A percentile compares a stretch with the other conserved stretches of the same genome.
Conservation (phyloP, 2,797 vertebrate species). For the Carduelis carduelis region DNA sequence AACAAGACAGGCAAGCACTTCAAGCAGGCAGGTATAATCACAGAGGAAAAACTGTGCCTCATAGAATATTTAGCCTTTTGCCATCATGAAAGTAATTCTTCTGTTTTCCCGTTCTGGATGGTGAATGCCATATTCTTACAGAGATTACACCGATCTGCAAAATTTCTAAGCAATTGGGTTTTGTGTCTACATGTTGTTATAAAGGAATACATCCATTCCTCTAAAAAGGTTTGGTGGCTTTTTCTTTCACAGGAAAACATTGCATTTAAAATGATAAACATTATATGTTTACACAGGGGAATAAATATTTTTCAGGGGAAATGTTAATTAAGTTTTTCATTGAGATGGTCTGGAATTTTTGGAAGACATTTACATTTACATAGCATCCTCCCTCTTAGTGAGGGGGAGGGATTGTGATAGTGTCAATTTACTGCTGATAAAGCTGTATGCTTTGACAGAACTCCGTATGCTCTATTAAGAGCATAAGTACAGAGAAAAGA, state of each 20-base stretch:
- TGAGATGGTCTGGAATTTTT: background rate
- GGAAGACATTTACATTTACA: background rate
- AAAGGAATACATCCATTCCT: background rate
- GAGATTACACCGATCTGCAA: background rate
- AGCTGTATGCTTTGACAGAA: background rate
- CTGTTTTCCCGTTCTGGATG: background rate
- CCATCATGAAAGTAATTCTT: background rate
- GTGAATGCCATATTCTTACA: background rate
- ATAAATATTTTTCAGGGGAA: slow-evolving; percentile 6
- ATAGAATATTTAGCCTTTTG: background rate
- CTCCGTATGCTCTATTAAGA: background rate
- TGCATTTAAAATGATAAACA: background rate
- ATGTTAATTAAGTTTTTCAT: background rate
- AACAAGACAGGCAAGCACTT: background rate
- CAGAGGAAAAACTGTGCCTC: background rate
- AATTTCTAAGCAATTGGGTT: background rate
- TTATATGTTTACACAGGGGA: background rate
- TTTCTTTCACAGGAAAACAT: background rate
- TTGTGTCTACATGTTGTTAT: background rate
- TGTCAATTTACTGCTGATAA: background rate
- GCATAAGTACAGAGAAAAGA: background rate
- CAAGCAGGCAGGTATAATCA: background rate
- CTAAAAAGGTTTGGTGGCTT: background rate
- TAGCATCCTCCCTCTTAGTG: background rate
- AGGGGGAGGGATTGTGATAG: background rate